These are phyloP conservation scores for Spizella passerina DNA, from an alignment of 2,797 vertebrate genomes.

Conservation along the genomic window DNA sequence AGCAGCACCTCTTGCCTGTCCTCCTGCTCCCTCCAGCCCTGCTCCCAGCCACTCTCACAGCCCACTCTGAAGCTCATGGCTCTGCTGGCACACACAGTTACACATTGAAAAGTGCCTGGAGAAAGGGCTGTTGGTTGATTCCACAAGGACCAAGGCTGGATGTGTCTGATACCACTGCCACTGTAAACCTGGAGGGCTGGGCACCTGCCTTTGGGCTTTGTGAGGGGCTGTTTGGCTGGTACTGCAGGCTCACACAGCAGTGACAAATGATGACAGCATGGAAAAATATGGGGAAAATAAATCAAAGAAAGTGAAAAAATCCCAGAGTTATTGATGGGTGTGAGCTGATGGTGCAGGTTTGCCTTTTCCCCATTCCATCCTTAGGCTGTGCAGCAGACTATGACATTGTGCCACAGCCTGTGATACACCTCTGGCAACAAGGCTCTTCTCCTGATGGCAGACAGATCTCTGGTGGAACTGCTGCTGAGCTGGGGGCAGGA, in stretches of 20 bases:
- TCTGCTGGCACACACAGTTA: fast-evolving
- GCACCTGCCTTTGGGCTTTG: not conserved
- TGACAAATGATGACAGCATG: not conserved
- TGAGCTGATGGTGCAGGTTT: not conserved
- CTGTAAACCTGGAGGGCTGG: fast-evolving
- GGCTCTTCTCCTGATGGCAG: not conserved
- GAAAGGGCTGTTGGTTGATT: not conserved
- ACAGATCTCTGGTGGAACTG: not conserved
- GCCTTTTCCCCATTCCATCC: not conserved
- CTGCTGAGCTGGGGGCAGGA: not conserved
- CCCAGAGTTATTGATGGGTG: not conserved
- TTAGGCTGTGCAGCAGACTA: not conserved
- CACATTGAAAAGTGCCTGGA: not conserved
- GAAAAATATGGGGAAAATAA: no score
- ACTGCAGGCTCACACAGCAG: not conserved
- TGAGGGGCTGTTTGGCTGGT: not conserved
- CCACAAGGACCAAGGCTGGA: fast-evolving
- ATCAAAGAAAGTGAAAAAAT: not conserved
- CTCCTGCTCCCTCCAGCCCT: not conserved
- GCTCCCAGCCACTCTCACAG: not conserved
- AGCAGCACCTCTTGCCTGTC: not conserved
- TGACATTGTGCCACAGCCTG: not conserved
- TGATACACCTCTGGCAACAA: fast-evolving
- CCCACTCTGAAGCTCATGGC: no score
- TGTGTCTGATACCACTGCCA: not conserved